Conservation (phyloP, 1,140 invertebrate species). For the Mercenaria mercenaria region DNA sequence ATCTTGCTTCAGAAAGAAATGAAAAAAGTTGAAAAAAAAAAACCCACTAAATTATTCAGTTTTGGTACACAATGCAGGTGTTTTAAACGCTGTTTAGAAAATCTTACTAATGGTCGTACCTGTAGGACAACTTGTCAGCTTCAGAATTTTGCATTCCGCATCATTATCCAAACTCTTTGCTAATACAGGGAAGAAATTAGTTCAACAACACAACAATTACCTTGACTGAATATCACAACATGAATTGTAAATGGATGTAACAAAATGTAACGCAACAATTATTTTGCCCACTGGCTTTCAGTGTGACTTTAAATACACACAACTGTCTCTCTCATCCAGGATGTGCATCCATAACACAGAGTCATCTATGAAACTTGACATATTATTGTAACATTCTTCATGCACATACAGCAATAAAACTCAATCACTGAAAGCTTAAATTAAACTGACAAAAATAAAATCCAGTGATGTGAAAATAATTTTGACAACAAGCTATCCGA, state of each 20-base stretch:
- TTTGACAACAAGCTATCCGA: neutral
- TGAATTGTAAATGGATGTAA: neutral
- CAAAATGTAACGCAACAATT: neutral
- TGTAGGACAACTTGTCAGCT: too few species aligned
- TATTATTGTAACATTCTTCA: neutral
- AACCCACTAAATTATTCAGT: too few species aligned
- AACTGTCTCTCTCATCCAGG: neutral
- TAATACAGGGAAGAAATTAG: neutral
- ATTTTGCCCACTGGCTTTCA: neutral
- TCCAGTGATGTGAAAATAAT: slow-evolving; percentile 25
- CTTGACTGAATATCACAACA: slow-evolving; percentile 5
- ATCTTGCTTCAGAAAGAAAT: too few species aligned
- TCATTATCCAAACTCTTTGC: neutral
- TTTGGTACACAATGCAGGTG: too few species aligned
- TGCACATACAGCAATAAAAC: slow-evolving; percentile 18
- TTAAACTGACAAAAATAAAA: slow-evolving; percentile 24
- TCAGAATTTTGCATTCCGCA: neutral
- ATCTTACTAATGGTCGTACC: too few species aligned
- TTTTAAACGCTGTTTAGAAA: too few species aligned
- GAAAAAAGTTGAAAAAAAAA: too few species aligned
- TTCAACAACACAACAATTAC: neutral
- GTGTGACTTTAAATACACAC: neutral
- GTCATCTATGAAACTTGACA: neutral
- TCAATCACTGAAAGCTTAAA: neutral
- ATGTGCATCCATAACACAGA: slow-evolving; percentile 8